phyloP scores from a whole-genome alignment of 2,888 invertebrate genomes.

The Poecilobothrus nobilitatus region DNA sequence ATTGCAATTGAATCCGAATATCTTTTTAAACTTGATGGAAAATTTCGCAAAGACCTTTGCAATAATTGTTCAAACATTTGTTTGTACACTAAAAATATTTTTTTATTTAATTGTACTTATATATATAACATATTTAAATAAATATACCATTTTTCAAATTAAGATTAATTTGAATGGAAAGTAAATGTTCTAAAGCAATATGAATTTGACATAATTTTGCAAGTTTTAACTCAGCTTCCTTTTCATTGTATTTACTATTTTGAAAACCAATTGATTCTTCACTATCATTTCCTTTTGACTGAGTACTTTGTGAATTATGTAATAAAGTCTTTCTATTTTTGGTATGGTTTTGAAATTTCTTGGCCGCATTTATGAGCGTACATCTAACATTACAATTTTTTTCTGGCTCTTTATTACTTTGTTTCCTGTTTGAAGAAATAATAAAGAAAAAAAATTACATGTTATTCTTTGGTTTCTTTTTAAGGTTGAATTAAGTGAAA shows the following conservation, averaged over 20 bases:
- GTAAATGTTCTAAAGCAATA: conserved; percentile 38
- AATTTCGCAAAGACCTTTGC: conserved; percentile 27
- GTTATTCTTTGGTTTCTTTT: too few relatives aligned
- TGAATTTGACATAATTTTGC: conserved; percentile 39
- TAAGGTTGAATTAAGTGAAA: too few relatives aligned
- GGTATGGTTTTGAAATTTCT: conserved; percentile 22
- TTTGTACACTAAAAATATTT: conserved; percentile 30
- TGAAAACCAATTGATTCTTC: conserved; percentile 33
- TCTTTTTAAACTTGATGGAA: conserved; percentile 25
- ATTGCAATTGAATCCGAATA: conserved; percentile 29
- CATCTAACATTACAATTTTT: conserved; percentile 33
- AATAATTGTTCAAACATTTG: conserved; percentile 36
- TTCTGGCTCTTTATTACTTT: background rate
- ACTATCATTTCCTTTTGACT: conserved; percentile 15
- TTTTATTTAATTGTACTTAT: background rate
- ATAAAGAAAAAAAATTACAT: too few relatives aligned
- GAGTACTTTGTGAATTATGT: conserved; percentile 27
- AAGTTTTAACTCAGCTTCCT: conserved; percentile 31
- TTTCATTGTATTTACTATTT: conserved; percentile 37
- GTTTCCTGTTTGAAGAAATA: background rate
- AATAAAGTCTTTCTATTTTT: conserved; percentile 35
- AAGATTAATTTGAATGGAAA: conserved; percentile 39
- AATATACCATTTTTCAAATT: conserved; percentile 35
- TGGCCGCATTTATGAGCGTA: conserved; percentile 36
- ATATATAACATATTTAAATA: background rate